These are phyloP conservation scores for Heteromormyrus szaboi DNA, from an alignment of 2,797 vertebrate genomes.

Conservation along the genomic window DNA sequence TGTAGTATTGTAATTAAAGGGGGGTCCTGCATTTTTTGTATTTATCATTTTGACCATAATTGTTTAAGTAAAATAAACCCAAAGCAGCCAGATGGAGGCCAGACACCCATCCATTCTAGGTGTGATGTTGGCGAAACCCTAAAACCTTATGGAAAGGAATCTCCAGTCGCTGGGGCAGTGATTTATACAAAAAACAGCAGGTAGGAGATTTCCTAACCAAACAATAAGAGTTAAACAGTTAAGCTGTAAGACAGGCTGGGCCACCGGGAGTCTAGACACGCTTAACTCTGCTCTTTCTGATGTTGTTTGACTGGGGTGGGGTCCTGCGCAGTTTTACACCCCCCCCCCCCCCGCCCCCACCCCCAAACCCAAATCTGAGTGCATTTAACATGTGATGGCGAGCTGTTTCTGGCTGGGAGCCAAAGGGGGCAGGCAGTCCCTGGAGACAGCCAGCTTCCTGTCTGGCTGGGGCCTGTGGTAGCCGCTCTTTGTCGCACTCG, in stretches of 20 bases:
- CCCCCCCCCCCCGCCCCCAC: background rate
- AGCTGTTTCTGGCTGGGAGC: background rate
- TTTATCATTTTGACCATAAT: background rate
- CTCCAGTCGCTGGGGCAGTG: background rate
- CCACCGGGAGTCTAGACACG: background rate
- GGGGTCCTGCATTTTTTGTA: background rate
- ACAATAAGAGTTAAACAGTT: background rate
- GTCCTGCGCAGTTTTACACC: background rate
- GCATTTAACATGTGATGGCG: background rate
- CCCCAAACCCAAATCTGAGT: background rate
- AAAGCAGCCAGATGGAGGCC: background rate
- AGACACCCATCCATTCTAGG: background rate
- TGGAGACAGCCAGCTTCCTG: background rate
- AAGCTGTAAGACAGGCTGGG: background rate
- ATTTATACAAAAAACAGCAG: background rate
- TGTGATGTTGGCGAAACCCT: background rate
- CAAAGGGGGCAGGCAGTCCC: background rate
- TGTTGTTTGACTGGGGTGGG: background rate
- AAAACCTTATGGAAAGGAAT: background rate
- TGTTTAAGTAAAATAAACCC: background rate
- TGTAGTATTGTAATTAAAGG: background rate
- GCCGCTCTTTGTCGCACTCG: constrained; percentile 26
- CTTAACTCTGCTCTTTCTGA: background rate
- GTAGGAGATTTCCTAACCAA: background rate
- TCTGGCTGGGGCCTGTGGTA: constrained; percentile 18